phyloP scores from a whole-genome alignment of 1,140 invertebrate genomes.

The Phenacoccus solenopsis region DNA sequence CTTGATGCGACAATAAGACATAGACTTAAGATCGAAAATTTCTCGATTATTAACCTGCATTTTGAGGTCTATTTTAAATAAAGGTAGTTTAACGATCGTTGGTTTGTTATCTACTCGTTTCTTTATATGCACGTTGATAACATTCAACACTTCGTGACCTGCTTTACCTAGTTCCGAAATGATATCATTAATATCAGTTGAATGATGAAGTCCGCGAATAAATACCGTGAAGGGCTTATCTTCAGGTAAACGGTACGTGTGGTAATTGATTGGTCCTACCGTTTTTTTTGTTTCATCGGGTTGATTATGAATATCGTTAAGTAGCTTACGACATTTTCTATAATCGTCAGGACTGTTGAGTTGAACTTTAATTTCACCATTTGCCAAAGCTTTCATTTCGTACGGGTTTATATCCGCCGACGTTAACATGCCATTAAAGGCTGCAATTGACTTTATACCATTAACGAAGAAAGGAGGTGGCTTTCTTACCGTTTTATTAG shows the following conservation, averaged over 20 bases:
- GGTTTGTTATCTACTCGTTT: not conserved
- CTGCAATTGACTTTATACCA: too few species aligned
- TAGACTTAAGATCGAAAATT: constrained; percentile 17
- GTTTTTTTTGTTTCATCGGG: too few species aligned
- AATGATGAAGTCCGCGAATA: not conserved
- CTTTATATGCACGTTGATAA: constrained; percentile 19
- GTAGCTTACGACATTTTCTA: too few species aligned
- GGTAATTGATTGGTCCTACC: not conserved
- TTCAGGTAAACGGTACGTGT: not conserved
- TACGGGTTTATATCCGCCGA: too few species aligned
- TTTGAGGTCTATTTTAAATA: constrained; percentile 18
- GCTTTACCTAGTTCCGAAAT: not conserved
- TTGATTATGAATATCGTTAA: too few species aligned
- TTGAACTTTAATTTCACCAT: too few species aligned
- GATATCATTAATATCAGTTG: not conserved
- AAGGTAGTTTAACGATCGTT: not conserved
- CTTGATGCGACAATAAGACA: constrained; percentile 7
- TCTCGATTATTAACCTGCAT: constrained; percentile 18
- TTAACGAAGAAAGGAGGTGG: too few species aligned
- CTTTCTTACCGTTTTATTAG: too few species aligned
- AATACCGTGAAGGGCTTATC: not conserved
- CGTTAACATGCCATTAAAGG: too few species aligned
- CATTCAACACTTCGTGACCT: constrained; percentile 9
- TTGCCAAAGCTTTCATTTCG: too few species aligned
- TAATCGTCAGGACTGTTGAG: too few species aligned